These are phyloP conservation scores for Dromas ardeola DNA, from an alignment of 2,113 vertebrate species.

Conservation along the genomic window DNA sequence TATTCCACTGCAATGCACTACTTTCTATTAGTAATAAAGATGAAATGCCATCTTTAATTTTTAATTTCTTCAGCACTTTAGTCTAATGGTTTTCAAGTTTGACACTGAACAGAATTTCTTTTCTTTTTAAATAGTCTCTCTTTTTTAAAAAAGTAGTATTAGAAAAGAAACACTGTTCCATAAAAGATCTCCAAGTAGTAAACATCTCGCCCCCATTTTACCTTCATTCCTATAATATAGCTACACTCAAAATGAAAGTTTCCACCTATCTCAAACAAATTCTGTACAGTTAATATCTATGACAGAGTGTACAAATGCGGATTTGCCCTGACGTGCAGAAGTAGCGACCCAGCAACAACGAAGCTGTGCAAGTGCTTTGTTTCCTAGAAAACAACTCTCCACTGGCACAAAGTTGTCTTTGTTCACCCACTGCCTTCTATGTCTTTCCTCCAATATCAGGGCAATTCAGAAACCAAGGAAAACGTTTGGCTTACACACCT, in stretches of 20 bases:
- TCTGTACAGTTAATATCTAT: neutral
- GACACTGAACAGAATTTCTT: neutral
- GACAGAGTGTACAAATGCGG: neutral
- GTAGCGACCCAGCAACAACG: neutral
- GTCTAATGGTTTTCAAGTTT: neutral
- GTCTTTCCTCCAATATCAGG: neutral
- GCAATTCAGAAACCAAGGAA: neutral
- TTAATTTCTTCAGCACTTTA: slow-evolving; percentile 12
- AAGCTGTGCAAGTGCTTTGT: neutral
- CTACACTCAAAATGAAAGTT: neutral
- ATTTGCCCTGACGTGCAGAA: neutral
- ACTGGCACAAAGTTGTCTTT: neutral
- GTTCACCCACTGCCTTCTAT: neutral
- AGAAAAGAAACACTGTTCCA: neutral
- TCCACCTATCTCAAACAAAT: neutral
- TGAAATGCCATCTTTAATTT: neutral
- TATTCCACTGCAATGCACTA: neutral
- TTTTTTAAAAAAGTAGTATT: neutral
- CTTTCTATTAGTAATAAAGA: neutral
- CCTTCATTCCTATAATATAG: neutral
- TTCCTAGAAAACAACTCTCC: neutral
- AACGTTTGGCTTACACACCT: neutral
- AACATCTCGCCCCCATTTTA: neutral
- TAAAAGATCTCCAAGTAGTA: neutral
- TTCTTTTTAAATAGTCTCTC: neutral